phyloP scores from a whole-genome alignment of 2,888 invertebrate genomes.

The Drosophila subquinaria region DNA sequence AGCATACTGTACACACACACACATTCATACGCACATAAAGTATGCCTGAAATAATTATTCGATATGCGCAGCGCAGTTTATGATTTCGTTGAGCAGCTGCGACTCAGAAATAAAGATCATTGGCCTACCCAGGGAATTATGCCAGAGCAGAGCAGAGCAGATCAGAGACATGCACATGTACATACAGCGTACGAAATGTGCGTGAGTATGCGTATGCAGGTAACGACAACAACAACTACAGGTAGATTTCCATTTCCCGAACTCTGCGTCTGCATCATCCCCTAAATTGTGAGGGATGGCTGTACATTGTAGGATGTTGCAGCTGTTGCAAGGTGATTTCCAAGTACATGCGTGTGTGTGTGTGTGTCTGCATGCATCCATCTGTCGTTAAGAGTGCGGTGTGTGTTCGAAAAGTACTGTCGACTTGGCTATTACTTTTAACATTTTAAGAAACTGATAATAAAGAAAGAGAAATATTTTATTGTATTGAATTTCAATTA shows the following conservation, averaged over 20 bases:
- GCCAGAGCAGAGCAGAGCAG: slow-evolving; percentile 54
- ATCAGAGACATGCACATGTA: slow-evolving; percentile 34
- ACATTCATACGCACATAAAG: slow-evolving; percentile 8
- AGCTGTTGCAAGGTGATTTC: slow-evolving; percentile 83
- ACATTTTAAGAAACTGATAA: background rate
- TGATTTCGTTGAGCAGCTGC: slow-evolving; percentile 61
- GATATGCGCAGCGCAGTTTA: slow-evolving; percentile 57
- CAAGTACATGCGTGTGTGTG: slow-evolving; percentile 39
- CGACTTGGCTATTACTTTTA: background rate
- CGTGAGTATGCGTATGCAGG: slow-evolving; percentile 39
- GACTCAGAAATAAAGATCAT: slow-evolving; percentile 64
- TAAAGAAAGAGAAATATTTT: background rate
- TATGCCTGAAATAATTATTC: slow-evolving; percentile 50
- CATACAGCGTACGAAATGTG: background rate
- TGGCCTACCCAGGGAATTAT: slow-evolving; percentile 72
- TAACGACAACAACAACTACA: slow-evolving; percentile 59
- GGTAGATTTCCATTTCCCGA: slow-evolving; percentile 64
- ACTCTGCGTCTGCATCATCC: slow-evolving; percentile 52
- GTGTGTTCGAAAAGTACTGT: slow-evolving; percentile 23
- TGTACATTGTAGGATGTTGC: slow-evolving; percentile 63
- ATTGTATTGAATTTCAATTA: background rate
- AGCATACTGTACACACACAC: slow-evolving; percentile 23
- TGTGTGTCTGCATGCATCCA: slow-evolving; percentile 31
- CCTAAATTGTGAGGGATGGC: slow-evolving; percentile 62
- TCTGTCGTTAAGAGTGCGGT: slow-evolving; percentile 46